Evolutionary conservation across 2,888 invertebrate genomes (phyloP).

Genomic region (Hoplodrina blanda): DNA sequence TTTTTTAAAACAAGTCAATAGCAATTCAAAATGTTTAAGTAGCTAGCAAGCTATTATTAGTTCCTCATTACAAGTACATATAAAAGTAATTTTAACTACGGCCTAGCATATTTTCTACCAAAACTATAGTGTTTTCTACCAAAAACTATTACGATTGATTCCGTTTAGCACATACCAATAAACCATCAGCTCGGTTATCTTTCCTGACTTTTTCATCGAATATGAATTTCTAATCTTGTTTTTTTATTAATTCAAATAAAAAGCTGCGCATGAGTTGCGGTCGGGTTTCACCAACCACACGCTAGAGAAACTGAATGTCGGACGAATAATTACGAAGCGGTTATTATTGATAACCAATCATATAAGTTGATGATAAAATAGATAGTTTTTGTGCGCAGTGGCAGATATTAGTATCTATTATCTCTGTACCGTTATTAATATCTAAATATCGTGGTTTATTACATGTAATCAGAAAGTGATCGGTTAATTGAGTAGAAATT

Average conservation of each 20-base stretch:
- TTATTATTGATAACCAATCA: conserved; percentile 17
- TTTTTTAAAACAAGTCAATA: too few species aligned
- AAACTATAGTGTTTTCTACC: neutral
- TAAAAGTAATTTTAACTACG: too few species aligned
- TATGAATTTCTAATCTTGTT: conserved; percentile 49
- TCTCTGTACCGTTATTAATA: neutral
- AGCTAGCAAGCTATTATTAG: too few species aligned
- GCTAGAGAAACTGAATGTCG: conserved; percentile 54
- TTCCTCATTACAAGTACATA: too few species aligned
- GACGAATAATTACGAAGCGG: conserved; percentile 24
- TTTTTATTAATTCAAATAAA: conserved; percentile 33
- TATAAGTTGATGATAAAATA: neutral
- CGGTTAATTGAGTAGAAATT: neutral
- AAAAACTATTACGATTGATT: neutral
- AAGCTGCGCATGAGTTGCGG: conserved; percentile 25
- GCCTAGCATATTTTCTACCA: too few species aligned
- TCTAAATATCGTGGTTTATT: neutral
- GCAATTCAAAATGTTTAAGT: too few species aligned
- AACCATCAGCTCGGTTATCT: neutral
- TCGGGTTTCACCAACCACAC: conserved; percentile 45
- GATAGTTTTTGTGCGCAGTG: neutral
- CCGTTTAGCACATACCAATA: neutral
- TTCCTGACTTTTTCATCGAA: conserved; percentile 26
- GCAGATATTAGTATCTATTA: neutral
- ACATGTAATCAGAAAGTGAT: conserved; percentile 3